Evolutionary conservation across 1,140 invertebrate genomes (phyloP).

Genomic region (Marisa cornuarietis): DNA sequence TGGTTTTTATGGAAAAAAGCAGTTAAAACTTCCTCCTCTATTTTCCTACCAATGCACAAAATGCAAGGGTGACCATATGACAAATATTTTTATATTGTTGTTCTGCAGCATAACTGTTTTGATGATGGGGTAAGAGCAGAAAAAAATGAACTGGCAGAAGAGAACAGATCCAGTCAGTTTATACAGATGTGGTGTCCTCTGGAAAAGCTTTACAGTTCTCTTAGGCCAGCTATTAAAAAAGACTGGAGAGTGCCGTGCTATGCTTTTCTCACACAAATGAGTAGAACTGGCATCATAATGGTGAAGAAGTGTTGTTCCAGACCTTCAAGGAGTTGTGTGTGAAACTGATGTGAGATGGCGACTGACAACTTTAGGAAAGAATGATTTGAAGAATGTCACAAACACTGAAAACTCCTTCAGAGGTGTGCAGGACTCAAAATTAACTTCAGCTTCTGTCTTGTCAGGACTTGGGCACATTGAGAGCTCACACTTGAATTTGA

Average conservation of each 20-base stretch:
- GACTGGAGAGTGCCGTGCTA: background rate
- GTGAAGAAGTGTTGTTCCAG: background rate
- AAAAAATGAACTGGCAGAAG: too few relatives aligned
- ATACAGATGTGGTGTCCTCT: too few relatives aligned
- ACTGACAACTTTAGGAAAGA: constrained; percentile 7
- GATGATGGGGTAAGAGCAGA: too few relatives aligned
- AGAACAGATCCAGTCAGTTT: too few relatives aligned
- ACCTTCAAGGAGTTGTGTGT: constrained; percentile 6
- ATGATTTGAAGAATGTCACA: constrained; percentile 23
- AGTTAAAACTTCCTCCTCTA: too few relatives aligned
- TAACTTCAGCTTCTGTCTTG: background rate
- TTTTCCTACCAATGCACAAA: too few relatives aligned
- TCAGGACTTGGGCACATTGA: background rate
- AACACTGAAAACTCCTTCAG: constrained; percentile 19
- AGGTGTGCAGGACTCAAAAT: background rate
- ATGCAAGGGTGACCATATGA: too few relatives aligned
- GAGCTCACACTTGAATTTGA: constrained; percentile 2
- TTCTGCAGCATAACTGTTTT: too few relatives aligned
- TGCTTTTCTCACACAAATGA: background rate
- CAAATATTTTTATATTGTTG: background rate
- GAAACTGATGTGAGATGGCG: too few relatives aligned
- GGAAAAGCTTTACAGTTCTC: background rate
- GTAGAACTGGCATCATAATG: background rate
- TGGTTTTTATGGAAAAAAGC: too few relatives aligned
- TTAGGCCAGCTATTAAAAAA: background rate